A percentile compares a stretch with the other conserved stretches of the same genome.
Evolutionary conservation across 2,888 invertebrate genomes (phyloP).

Genomic region (Drosophila putrida): DNA sequence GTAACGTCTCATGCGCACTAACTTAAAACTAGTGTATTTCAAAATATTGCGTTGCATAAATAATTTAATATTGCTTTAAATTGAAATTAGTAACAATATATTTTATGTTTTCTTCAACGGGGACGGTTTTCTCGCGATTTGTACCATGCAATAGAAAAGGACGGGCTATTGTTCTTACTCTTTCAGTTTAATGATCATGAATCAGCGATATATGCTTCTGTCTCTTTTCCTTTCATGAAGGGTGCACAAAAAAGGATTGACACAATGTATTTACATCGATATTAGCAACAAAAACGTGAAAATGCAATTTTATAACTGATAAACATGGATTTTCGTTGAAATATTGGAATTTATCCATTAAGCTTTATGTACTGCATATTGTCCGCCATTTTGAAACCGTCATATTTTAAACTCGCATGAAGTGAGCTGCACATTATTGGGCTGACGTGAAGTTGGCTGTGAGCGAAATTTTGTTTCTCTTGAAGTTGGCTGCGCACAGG

Average conservation of each 20-base stretch:
- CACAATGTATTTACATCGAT: neutral
- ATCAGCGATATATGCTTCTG: constrained; percentile 3
- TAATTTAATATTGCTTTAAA: neutral
- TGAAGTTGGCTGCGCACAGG: constrained; percentile 22
- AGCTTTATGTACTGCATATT: neutral
- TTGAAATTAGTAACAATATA: constrained; percentile 5
- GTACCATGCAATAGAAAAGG: constrained; percentile 16
- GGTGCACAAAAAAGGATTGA: neutral
- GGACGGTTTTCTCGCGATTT: neutral
- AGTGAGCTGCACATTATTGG: constrained; percentile 16
- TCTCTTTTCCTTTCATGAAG: constrained; percentile 37
- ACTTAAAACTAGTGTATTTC: constrained; percentile 20
- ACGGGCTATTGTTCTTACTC: constrained; percentile 15
- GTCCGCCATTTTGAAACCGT: constrained; percentile 47
- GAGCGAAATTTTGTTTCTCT: neutral
- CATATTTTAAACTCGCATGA: constrained; percentile 16
- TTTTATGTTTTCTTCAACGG: constrained; percentile 2
- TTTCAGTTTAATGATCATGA: constrained; percentile 11
- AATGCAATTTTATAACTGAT: neutral
- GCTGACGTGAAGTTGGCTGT: constrained; percentile 30
- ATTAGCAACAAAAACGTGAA: neutral
- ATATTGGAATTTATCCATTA: neutral
- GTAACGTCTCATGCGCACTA: constrained; percentile 72
- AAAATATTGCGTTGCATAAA: neutral
- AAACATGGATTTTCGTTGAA: neutral